Conservation (phyloP, 2,113 vertebrate species). For the Perca flavescens region DNA sequence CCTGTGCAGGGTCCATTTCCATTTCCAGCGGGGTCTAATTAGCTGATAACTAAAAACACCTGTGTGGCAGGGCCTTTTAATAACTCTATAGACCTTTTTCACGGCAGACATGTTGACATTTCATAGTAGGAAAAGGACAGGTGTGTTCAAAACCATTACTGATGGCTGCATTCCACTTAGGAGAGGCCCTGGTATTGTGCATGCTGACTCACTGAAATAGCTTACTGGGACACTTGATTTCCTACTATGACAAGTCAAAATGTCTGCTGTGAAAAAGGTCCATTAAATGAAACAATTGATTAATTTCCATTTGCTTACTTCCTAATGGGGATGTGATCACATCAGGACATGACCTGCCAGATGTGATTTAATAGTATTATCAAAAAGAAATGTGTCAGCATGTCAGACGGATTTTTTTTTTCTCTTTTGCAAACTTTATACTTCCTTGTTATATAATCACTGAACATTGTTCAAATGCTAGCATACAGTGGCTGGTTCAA, state of each 20-base stretch:
- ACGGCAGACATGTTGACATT: no score
- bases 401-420: not conserved
- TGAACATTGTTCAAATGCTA: no score
- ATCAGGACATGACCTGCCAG: not conserved
- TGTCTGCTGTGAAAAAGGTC: no score
- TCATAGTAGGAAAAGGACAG: no score
- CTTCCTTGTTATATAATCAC: not conserved
- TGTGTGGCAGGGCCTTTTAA: not conserved
- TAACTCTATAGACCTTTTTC: not conserved
- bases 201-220: no score
- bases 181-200: no score
- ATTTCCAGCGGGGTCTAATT: not conserved
- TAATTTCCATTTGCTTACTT: not conserved
- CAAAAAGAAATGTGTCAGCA: not conserved
- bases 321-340: not conserved
- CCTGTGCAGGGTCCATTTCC: not conserved
- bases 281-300: not conserved
- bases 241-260: no score
- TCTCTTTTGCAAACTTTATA: not conserved
- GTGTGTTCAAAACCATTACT: no score
- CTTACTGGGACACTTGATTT: no score
- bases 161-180: no score
- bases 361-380: not conserved
- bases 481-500: no score
- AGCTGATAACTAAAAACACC: not conserved